A percentile compares a stretch with the other conserved stretches of the same genome.
These are phyloP conservation scores for Pampusana beccarii DNA, from an alignment of 2,113 vertebrate species.

Conservation along the genomic window DNA sequence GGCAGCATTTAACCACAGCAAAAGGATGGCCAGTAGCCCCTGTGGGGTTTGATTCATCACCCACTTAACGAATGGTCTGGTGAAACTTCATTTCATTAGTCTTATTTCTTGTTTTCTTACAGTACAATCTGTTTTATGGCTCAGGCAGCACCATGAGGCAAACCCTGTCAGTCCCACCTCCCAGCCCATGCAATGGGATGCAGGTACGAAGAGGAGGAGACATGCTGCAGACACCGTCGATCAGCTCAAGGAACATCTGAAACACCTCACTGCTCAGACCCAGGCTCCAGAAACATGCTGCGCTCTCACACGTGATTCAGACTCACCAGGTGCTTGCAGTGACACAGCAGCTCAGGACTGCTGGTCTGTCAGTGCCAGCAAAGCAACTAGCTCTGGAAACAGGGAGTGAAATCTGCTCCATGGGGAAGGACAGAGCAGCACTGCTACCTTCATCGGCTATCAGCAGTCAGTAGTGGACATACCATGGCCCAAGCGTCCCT, in stretches of 20 bases:
- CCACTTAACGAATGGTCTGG: background rate
- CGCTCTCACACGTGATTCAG: background rate
- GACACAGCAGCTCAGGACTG: background rate
- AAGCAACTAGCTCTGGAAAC: background rate
- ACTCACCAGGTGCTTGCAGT: background rate
- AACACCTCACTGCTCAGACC: background rate
- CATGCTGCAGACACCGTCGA: fast-evolving
- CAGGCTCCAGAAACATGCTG: background rate
- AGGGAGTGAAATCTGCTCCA: background rate
- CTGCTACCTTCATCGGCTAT: fast-evolving
- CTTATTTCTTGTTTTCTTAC: background rate
- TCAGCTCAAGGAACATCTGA: background rate
- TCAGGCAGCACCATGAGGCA: background rate
- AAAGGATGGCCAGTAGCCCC: background rate
- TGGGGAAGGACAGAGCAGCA: background rate
- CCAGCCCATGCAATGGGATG: background rate
- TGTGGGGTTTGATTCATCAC: conserved; percentile 14
- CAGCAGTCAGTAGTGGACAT: fast-evolving
- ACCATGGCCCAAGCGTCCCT: background rate
- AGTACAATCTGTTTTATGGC: background rate
- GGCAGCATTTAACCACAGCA: background rate
- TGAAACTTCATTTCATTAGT: background rate
- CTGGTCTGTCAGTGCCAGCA: background rate
- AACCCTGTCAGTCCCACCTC: background rate
- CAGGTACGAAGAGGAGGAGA: background rate